Evolutionary conservation across 2,888 invertebrate species (phyloP).

Genomic region (Tachystola acroxantha): DNA sequence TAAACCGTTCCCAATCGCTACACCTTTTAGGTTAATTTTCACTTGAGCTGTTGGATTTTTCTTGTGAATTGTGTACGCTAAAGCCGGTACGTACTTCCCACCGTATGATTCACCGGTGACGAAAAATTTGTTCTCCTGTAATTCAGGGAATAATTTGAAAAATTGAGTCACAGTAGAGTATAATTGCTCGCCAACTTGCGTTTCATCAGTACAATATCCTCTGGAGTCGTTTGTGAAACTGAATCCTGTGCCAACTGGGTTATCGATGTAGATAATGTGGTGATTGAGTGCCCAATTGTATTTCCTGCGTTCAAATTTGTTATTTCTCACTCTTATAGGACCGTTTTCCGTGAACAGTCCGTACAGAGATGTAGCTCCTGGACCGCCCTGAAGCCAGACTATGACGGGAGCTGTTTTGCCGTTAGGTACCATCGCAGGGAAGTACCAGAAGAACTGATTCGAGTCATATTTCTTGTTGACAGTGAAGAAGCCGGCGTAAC

Average conservation of each 20-base stretch:
- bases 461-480: slow-evolving; percentile 87
- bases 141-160: slow-evolving; percentile 88
- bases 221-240: slow-evolving; percentile 88
- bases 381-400: slow-evolving; percentile 92
- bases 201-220: slow-evolving; percentile 89
- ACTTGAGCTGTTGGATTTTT: slow-evolving; percentile 80
- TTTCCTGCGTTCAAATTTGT: slow-evolving; percentile 77
- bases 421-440: slow-evolving; percentile 82
- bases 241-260: slow-evolving; percentile 95
- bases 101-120: slow-evolving; percentile 94
- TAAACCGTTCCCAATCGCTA: slow-evolving; percentile 89
- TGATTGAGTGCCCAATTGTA: slow-evolving; percentile 89
- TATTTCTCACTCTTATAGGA: slow-evolving; percentile 69
- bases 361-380: slow-evolving; percentile 87
- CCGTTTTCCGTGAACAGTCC: slow-evolving; percentile 92
- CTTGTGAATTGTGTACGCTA: slow-evolving; percentile 84
- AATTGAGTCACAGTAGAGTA: slow-evolving; percentile 89
- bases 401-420: slow-evolving; percentile 82
- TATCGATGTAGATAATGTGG: slow-evolving; percentile 92
- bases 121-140: slow-evolving; percentile 87
- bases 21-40: slow-evolving; percentile 84
- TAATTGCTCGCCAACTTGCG: slow-evolving; percentile 88
- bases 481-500: slow-evolving; percentile 90
- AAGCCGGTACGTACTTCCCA: slow-evolving; percentile 87
- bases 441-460: slow-evolving; percentile 95